Percentiles rank a stretch among this genome's conserved stretches.
phyloP scores from a whole-genome alignment of 2,888 invertebrate genomes.

The Luperina nickerlii region DNA sequence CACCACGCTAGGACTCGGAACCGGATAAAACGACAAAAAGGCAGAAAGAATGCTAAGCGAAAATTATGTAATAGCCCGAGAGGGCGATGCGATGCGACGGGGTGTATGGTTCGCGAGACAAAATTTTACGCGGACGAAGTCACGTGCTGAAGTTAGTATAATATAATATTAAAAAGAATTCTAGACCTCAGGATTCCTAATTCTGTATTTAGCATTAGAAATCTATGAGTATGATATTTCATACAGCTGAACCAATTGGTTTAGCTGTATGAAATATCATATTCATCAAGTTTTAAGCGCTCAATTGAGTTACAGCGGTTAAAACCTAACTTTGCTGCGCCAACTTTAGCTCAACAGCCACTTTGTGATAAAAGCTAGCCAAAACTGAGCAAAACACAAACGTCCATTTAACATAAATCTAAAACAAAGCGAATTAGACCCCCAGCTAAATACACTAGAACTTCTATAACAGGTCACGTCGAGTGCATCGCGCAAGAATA shows the following conservation, averaged over 20 bases:
- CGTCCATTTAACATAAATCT: constrained; percentile 45
- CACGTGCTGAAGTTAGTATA: too few relatives aligned
- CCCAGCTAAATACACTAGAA: constrained; percentile 30
- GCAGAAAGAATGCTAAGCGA: too few relatives aligned
- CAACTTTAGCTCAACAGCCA: background rate
- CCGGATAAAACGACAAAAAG: too few relatives aligned
- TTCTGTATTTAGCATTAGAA: background rate
- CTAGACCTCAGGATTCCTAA: background rate
- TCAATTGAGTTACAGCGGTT: background rate
- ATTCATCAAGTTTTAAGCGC: too few relatives aligned
- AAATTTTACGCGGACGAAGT: too few relatives aligned
- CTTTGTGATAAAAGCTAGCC: constrained; percentile 20
- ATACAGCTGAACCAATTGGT: background rate
- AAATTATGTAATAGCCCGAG: too few relatives aligned
- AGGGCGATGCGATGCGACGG: too few relatives aligned
- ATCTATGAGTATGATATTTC: background rate
- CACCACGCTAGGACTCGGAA: too few relatives aligned
- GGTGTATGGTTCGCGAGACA: too few relatives aligned
- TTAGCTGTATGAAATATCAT: too few relatives aligned
- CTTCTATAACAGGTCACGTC: constrained; percentile 54
- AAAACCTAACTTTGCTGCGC: background rate
- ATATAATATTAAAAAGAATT: too few relatives aligned
- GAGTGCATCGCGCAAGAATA: constrained; percentile 51
- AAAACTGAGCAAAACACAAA: constrained; percentile 23
- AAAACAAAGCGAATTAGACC: constrained; percentile 30